Base-by-base conservation (phyloP, 2,888 invertebrate genomes). In the Onchidella celtica region DNA sequence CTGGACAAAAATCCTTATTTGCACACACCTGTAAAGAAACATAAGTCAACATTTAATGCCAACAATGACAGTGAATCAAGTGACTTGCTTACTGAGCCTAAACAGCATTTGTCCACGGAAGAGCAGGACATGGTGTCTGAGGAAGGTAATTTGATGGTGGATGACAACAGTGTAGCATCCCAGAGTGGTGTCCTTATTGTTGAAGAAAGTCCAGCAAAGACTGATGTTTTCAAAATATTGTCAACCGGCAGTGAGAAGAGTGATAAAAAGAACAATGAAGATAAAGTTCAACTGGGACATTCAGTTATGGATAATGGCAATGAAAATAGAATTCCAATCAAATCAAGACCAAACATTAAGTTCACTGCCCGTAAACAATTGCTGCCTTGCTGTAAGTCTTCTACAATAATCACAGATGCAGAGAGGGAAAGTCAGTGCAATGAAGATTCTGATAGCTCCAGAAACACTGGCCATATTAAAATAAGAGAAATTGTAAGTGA, bases 151-250 rank as follows among this genome's bases (percentile, higher is more conserved):
- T n/a, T n/a, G n/a, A n/a, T n/a, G n/a, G n/a, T n/a, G n/a, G n/a
- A n/a, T n/a, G n/a, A 72, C 1, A 0, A 11, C 21, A 11, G 9
- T 21, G 34, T 29, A 32, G 11, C n/a, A 9, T 9, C 17, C 27
- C 29, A 21, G n/a, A 24, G 24, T 2, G 61, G 55, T 40, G 34
- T 79, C 11, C 38, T 72, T 47, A 21, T 55, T n/a, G 40, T 79
- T n/a, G 79, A 79, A n/a, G 79, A 63, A 61, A 79, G 79, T 29
- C 72, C 79, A 32, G 65, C 47, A 17, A 79, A 79, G 38, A 36
- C 17, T 47, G 9, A 47, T 47, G 47, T 47, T 47, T 6, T 11
- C 47, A n/a, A n/a, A n/a, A 47, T 47, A 11, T 47, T 47, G 47
- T 6, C 9, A 11, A 17, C 6, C 6, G 17, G 17, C 9, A 47